A percentile compares a stretch with the other conserved stretches of the same genome.
These are phyloP conservation scores for Polyommatus iphigenia DNA, from an alignment of 2,888 invertebrate species.

Conservation along the genomic window DNA sequence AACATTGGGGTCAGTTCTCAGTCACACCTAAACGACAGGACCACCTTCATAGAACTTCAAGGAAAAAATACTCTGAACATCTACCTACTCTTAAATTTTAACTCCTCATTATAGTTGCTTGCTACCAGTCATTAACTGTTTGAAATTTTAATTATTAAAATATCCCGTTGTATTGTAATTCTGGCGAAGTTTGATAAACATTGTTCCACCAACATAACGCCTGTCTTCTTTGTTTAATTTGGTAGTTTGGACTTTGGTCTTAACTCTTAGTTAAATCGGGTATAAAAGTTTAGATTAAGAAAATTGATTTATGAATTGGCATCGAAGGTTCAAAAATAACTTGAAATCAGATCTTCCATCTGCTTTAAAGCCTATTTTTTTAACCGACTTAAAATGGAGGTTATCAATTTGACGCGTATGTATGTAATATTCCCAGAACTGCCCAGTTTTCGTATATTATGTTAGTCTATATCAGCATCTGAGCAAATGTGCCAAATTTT, in stretches of 20 bases:
- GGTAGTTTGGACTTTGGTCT: not conserved
- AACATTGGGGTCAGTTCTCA: too few relatives aligned
- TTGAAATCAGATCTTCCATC: not conserved
- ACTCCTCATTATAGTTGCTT: not conserved
- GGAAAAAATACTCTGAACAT: not conserved
- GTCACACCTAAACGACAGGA: too few relatives aligned
- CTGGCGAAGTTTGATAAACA: not conserved
- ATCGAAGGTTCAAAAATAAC: not conserved
- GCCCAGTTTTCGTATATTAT: too few relatives aligned
- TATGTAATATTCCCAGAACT: too few relatives aligned
- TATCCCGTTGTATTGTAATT: constrained; percentile 10
- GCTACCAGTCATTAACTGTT: constrained; percentile 8
- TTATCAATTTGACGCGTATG: too few relatives aligned
- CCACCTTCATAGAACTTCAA: not conserved
- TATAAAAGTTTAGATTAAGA: not conserved
- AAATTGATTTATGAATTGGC: not conserved
- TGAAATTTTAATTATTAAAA: not conserved
- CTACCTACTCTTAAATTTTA: not conserved
- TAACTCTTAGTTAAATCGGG: not conserved
- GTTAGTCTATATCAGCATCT: too few relatives aligned
- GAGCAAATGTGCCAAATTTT: too few relatives aligned
- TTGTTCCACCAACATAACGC: not conserved
- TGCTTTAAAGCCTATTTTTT: too few relatives aligned
- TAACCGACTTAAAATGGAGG: too few relatives aligned
- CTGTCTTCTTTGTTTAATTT: not conserved